These are phyloP conservation scores for Elachura formosa DNA, from an alignment of 2,113 vertebrate genomes.

Conservation along the genomic window DNA sequence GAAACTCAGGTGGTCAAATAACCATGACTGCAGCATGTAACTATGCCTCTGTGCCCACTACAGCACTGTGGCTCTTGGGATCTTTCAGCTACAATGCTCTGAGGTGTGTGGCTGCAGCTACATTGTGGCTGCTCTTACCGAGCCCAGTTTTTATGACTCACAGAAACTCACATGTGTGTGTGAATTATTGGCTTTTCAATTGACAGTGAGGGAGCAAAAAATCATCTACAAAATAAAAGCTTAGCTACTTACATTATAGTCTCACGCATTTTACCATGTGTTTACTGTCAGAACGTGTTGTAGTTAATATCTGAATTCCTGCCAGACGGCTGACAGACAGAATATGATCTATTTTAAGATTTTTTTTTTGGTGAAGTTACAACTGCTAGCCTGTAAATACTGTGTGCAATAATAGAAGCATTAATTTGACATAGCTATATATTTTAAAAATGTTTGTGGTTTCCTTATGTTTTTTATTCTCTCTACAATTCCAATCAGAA, in stretches of 20 bases:
- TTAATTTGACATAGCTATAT: conserved; percentile 13
- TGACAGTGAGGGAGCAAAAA: conserved; percentile 27
- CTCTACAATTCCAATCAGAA: conserved; percentile 3
- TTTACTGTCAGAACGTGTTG: conserved; percentile 43
- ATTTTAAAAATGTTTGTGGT: neutral
- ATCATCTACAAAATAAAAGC: conserved; percentile 11
- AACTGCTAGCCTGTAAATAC: conserved; percentile 41
- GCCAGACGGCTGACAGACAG: conserved; percentile 39
- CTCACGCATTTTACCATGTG: conserved; percentile 38
- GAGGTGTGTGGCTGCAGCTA: neutral
- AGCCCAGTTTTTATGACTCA: conserved; percentile 11
- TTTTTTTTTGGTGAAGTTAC: neutral
- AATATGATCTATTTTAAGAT: conserved; percentile 23
- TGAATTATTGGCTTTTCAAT: conserved; percentile 38
- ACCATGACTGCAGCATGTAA: neutral
- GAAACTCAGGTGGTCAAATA: neutral
- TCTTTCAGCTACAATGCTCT: neutral
- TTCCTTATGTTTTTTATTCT: neutral
- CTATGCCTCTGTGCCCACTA: neutral
- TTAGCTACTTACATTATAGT: conserved; percentile 34
- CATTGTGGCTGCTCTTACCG: neutral
- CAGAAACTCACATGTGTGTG: neutral
- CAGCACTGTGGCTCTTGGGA: neutral
- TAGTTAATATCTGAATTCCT: conserved; percentile 50
- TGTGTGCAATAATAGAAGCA: conserved; percentile 9